Evolutionary conservation across 2,113 vertebrate genomes (phyloP), one percentile per base, ranked within the genome.

Genomic region (Hemicordylus capensis): DNA sequence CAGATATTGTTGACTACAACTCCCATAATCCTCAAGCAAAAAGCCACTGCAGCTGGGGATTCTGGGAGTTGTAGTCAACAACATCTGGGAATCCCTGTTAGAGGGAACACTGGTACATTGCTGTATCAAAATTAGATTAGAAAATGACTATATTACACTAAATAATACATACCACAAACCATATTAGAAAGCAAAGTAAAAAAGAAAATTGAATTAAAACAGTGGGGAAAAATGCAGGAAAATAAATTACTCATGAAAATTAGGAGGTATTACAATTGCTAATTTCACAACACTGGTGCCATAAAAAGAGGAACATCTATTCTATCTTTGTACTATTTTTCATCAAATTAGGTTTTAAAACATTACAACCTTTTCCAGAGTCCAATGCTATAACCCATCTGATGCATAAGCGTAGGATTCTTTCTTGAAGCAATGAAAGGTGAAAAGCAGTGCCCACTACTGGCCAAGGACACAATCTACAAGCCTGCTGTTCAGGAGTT

Each of bases 131-230:
- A n/a, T n/a, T n/a, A n/a, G n/a, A n/a, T n/a, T n/a, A n/a, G n/a
- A n/a, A n/a, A n/a, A n/a, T 42, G 61, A 2, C 56, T 22, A 12
- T 2, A 81, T 77, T 15, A n/a, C 15, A 87, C 87, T 79, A 70
- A 88, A 81, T 58, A 93, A 93, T 94, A 95, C 94, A 91, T 94
- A 95, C 92, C 93, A 94, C 75, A 89, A 92, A 91, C 87, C 94
- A 90, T 78, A 26, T 73, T 31, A 92, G 94, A 92, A 92, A 92
- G 93, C 93, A 92, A 94, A 95, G 91, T 61, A 87, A 92, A 93
- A 91, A 94, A 87, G 91, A 93, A 94, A 63, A 6, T 48, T 11
- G 51, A 92, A 93, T 92, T 93, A 89, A 64, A 85, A 90, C 84
- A 82, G 73, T 48, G 69, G 89, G 90, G 90, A 11, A 78, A 73